Evolutionary conservation across 2,888 invertebrate genomes (phyloP).

Genomic region (Synergus japonicus): DNA sequence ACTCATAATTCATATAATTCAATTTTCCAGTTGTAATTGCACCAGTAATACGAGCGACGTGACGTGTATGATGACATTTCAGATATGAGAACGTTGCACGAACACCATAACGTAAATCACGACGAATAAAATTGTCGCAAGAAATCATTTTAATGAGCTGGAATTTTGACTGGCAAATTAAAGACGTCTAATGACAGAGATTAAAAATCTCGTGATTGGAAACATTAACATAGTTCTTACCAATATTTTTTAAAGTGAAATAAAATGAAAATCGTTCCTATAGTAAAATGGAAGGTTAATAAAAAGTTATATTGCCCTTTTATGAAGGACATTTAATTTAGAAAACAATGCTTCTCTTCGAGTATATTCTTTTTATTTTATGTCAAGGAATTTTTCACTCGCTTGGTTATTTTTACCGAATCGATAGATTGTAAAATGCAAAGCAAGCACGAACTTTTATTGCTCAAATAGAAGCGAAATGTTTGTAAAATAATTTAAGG

Average conservation of each 20-base stretch:
- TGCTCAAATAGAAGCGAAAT: background rate
- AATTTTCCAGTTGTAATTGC: slow-evolving; percentile 18
- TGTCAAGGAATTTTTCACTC: background rate
- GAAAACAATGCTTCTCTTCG: background rate
- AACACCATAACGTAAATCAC: background rate
- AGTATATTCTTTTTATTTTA: background rate
- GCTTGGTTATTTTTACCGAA: background rate
- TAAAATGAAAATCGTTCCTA: background rate
- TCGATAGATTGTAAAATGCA: background rate
- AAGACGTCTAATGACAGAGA: background rate
- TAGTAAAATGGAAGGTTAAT: background rate
- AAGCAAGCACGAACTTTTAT: background rate
- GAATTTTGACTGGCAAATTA: background rate
- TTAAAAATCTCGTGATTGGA: background rate
- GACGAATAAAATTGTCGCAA: background rate
- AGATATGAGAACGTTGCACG: slow-evolving; percentile 3
- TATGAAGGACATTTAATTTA: background rate
- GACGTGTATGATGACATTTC: slow-evolving; percentile 3
- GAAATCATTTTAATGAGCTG: background rate
- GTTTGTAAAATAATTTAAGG: slow-evolving; percentile 15
- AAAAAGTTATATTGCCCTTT: background rate
- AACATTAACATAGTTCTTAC: background rate
- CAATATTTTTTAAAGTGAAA: background rate
- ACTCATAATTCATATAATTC: slow-evolving; percentile 18
- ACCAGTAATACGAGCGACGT: slow-evolving; percentile 6